Base-by-base conservation (phyloP, 2,113 vertebrate species). In the Silurus glanis region DNA sequence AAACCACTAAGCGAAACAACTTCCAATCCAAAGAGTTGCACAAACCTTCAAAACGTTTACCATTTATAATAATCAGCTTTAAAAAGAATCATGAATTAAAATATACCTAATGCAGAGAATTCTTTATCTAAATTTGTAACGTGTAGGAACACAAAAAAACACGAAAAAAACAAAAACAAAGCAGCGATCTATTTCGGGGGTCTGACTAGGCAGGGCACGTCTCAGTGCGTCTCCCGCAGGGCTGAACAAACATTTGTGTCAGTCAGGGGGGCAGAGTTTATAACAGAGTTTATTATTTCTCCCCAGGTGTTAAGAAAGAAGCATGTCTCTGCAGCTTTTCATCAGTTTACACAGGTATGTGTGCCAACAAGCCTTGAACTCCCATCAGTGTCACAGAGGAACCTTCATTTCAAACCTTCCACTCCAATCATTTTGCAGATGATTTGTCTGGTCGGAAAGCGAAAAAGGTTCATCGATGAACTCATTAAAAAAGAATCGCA, bases 301-400 rank as follows among this genome's bases (percentile, higher is more conserved):
- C 19, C 3, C 55, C 23, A 81, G 82, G 62, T 83, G 84, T 28
- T 21, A 49, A 64, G 25, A 83, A 82, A 64, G 53, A 85, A 62
- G 45, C 89, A 87, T 71, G 87, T 86, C 66, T 78, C 78, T 88
- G 80, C 87, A 90, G 84, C 28, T 37, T 81, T 76, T 58, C 66
- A 82, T 87, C 86, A 88, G 85, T 89, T 83, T 89, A 71, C 21
- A 45, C 78, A 80, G 66, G 79, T 82, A 37, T 61, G 64, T 25
- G 56, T 45, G 59, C 10, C 23, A 85, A 83, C 45, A 10, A 71
- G 59, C 14, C 75, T 58, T 83, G 25, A 25, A 10, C 79, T 74
- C 37, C 23, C 80, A 61, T 23, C 66, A 62, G 82, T 61, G 17
- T 75, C 62, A 7, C 23, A 55, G n/a, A 55, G n/a, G 51, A 84